A percentile compares a stretch with the other conserved stretches of the same genome.
Evolutionary conservation across 1,140 invertebrate species (phyloP).

Genomic region (Euwallacea fornicatus): DNA sequence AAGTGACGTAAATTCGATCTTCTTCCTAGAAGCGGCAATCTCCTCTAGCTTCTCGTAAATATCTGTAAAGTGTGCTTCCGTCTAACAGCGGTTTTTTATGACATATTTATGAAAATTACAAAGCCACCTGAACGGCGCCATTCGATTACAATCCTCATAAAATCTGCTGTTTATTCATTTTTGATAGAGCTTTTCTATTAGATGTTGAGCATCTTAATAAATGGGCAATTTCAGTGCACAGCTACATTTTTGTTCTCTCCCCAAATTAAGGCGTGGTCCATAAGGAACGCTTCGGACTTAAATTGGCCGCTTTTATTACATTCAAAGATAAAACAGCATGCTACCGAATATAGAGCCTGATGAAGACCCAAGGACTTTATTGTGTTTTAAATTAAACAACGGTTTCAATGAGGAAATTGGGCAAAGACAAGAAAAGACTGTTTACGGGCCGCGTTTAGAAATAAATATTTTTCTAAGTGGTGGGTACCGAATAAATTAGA

Average conservation of each 20-base stretch:
- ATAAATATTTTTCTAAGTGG: background rate
- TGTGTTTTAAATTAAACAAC: conserved; percentile 17
- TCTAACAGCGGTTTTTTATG: conserved; percentile 25
- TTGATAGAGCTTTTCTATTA: conserved; percentile 11
- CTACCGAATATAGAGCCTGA: conserved; percentile 31
- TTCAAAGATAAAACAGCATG: conserved; percentile 33
- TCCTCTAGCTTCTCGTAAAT: too few relatives aligned
- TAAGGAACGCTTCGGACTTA: conserved; percentile 22
- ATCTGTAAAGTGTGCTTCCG: conserved; percentile 17
- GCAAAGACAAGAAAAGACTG: too few relatives aligned
- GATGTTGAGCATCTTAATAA: too few relatives aligned
- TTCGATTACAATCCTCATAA: conserved; percentile 16
- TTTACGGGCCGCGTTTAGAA: too few relatives aligned
- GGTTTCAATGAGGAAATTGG: background rate
- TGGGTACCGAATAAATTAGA: conserved; percentile 6
- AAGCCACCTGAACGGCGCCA: conserved; percentile 8
- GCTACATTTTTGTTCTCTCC: background rate
- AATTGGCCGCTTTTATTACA: conserved; percentile 31
- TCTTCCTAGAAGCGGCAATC: too few relatives aligned
- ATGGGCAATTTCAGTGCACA: background rate
- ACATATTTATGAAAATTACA: conserved; percentile 28
- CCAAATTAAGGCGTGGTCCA: conserved; percentile 12
- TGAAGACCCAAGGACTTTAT: conserved; percentile 15
- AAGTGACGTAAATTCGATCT: too few relatives aligned
- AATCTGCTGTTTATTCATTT: conserved; percentile 18